Conservation (phyloP, 1,140 invertebrate species). For the Tenebrio molitor region DNA sequence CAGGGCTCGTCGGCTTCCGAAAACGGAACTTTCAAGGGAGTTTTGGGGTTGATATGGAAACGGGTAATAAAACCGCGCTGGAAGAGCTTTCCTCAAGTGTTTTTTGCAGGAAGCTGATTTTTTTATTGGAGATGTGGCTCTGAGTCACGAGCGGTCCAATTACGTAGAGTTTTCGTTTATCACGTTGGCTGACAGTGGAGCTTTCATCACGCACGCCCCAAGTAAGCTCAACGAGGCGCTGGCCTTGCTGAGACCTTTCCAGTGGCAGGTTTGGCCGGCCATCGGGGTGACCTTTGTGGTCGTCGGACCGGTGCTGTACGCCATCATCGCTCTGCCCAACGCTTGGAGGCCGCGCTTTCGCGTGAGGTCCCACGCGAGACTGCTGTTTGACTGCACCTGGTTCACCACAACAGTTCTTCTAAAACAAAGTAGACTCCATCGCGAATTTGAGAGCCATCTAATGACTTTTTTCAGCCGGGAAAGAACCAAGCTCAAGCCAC, state of each 20-base stretch:
- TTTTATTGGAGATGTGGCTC: slow-evolving; percentile 77
- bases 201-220: slow-evolving; percentile 79
- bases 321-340: slow-evolving; percentile 70
- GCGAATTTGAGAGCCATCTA: neutral
- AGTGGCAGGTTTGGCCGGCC: slow-evolving; percentile 76
- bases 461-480: slow-evolving; percentile 69
- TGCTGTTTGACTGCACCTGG: slow-evolving; percentile 77
- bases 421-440: slow-evolving; percentile 72
- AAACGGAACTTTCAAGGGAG: slow-evolving; percentile 77
- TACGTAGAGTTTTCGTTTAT: slow-evolving; percentile 80
- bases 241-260: slow-evolving; percentile 77
- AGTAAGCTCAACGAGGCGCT: slow-evolving; percentile 77
- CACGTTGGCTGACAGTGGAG: slow-evolving; percentile 78
- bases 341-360: slow-evolving; percentile 66
- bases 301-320: slow-evolving; percentile 72
- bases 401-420: slow-evolving; percentile 76
- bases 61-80: slow-evolving; percentile 67
- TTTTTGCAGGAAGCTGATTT: slow-evolving; percentile 74
- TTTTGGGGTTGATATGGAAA: slow-evolving; percentile 76
- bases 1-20: slow-evolving; percentile 74
- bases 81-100: neutral
- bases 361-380: slow-evolving; percentile 64
- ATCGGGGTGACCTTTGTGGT: slow-evolving; percentile 69
- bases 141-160: slow-evolving; percentile 76
- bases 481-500: slow-evolving; percentile 71